Base-by-base conservation (phyloP, 2,888 invertebrate genomes). In the Plebejus anna region DNA sequence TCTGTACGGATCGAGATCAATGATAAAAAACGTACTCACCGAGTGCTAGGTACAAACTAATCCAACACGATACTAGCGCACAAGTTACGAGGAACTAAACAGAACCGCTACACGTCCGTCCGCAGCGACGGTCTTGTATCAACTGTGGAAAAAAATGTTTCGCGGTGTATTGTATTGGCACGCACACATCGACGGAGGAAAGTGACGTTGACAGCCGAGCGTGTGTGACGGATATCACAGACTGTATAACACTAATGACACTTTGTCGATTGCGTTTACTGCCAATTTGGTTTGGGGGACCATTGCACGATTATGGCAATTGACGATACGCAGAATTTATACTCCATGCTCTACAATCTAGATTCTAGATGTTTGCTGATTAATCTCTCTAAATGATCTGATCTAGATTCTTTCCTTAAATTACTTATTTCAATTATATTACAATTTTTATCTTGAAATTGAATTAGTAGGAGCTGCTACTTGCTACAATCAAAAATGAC, bases 1-100 rank as follows among this genome's bases (percentile, higher is more conserved):
- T 91, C 86, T 87, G 88, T 83, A 85, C 80, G 77, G 75, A 81
- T 82, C 86, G 88, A 88, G 87, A 88, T 87, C 87, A 89, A 83
- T 87, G 86, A 83, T 78, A 82, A 79, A 81, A 71, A 79, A 59
- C 55, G 47, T 76, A 89, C 91, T 92, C 86, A 91, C 92, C 91
- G 78, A 84, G 80, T 83, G 83, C 85, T 82, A 83, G 83, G 84
- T 81, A 81, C 83, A 79, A 83, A 80, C 81, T 77, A 86, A 84
- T 86, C 89, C 87, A 85, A 86, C 88, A 90, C 89, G 84, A 85
- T 88, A 91, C 89, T 82, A 82, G 77, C 79, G 81, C 86, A 85
- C 84, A 81, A 77, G 76, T 82, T 83, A 83, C 82, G 82, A 81
- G 83, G 84, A 83, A 83, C 78, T 77, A 78, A 72, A 66, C 76